These are phyloP conservation scores for Psettodes erumei DNA, from an alignment of 2,113 vertebrate species.

Conservation along the genomic window DNA sequence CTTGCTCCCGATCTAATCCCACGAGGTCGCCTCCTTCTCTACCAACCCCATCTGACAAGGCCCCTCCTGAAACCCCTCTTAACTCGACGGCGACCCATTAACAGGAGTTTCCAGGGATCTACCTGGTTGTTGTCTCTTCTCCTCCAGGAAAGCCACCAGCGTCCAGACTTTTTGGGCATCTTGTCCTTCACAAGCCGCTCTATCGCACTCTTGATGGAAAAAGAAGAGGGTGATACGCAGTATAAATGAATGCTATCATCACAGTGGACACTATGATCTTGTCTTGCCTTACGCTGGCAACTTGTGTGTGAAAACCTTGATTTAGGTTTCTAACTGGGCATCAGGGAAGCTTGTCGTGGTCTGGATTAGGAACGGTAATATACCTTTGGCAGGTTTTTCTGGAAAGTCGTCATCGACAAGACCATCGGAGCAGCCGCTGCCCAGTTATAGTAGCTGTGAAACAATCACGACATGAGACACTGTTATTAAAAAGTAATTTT, in stretches of 20 bases:
- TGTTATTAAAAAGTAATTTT: not conserved
- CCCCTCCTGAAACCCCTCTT: not conserved
- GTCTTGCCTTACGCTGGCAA: not conserved
- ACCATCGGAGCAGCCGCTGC: constrained; percentile 94
- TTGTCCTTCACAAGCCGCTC: constrained; percentile 90
- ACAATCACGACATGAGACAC: not conserved
- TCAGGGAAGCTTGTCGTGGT: not conserved
- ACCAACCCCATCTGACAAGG: not conserved
- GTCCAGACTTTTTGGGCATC: constrained; percentile 90
- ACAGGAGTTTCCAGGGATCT: not conserved
- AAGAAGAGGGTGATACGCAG: not conserved
- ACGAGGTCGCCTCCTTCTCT: not conserved
- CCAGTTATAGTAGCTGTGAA: constrained; percentile 94
- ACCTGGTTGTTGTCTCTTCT: constrained; percentile 83
- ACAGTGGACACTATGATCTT: not conserved
- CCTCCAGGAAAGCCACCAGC: constrained; percentile 95
- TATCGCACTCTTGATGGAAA: constrained; percentile 82
- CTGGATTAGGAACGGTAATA: not conserved
- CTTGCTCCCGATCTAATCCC: not conserved
- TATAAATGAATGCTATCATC: not conserved
- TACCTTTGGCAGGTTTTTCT: constrained; percentile 93
- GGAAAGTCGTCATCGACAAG: constrained; percentile 92
- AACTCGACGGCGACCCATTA: not conserved
- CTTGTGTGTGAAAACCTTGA: not conserved
- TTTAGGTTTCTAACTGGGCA: not conserved